phyloP scores from a whole-genome alignment of 2,797 vertebrate species.

The Sebastes diploproa region DNA sequence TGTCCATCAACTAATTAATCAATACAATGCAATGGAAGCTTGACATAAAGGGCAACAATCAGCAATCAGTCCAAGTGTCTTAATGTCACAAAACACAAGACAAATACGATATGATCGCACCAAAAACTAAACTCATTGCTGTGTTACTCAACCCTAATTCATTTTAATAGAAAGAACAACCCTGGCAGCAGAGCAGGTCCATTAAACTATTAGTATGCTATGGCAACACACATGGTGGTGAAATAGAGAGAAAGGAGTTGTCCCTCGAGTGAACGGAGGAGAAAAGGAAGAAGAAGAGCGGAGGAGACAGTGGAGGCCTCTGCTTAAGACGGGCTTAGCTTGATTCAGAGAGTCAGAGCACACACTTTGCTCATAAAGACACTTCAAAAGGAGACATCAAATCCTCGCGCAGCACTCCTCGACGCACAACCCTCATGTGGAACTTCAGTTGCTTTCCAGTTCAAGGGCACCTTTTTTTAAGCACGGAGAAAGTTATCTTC shows the following conservation, averaged over 20 bases:
- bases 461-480: conserved; percentile 76
- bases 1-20: not conserved
- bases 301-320: conserved; percentile 63
- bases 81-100: not conserved
- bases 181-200: conserved; percentile 14
- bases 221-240: conserved; percentile 42
- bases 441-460: conserved; percentile 63
- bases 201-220: conserved; percentile 71
- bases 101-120: fast-evolving
- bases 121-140: not conserved
- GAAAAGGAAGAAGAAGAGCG: conserved; percentile 44
- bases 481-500: conserved; percentile 60
- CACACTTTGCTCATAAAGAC: conserved; percentile 75
- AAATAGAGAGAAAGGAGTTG: conserved; percentile 39
- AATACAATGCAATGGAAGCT: not conserved
- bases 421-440: conserved; percentile 63
- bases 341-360: conserved; percentile 71
- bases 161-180: conserved; percentile 7
- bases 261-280: conserved; percentile 54
- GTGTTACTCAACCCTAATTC: not conserved
- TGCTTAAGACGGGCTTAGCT: conserved; percentile 79
- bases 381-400: conserved; percentile 82
- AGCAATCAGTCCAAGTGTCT: not conserved
- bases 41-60: not conserved
- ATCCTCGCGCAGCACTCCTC: conserved; percentile 66